Conservation (phyloP, 1,140 invertebrate genomes). For the Bilobella aurantiaca region DNA sequence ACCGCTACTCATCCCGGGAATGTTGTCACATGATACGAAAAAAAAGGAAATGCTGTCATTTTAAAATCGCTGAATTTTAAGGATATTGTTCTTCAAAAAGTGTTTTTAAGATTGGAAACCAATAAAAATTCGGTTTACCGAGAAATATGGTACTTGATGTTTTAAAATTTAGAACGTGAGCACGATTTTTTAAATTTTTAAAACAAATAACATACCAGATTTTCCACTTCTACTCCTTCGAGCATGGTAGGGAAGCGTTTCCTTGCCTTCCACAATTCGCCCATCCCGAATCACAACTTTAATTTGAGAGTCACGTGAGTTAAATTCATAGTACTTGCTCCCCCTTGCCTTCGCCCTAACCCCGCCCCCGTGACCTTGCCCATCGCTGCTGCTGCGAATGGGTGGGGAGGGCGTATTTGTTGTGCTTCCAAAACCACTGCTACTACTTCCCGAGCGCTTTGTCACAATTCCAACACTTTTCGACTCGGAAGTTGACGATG, state of each 20-base stretch:
- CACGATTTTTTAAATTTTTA: not conserved
- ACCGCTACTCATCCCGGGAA: too few species aligned
- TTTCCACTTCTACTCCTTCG: not conserved
- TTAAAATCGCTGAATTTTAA: too few species aligned
- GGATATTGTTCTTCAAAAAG: too few species aligned
- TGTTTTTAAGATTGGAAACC: not conserved
- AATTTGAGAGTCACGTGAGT: slow-evolving; percentile 24
- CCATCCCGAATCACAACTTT: slow-evolving; percentile 34
- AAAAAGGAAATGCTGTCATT: too few species aligned
- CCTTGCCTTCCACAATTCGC: slow-evolving; percentile 30
- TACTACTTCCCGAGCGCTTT: not conserved
- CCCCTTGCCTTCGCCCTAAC: not conserved
- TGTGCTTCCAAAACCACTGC: not conserved
- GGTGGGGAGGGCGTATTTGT: slow-evolving; percentile 4
- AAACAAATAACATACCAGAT: too few species aligned
- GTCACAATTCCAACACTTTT: too few species aligned
- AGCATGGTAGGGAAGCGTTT: slow-evolving; percentile 22
- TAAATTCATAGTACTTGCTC: slow-evolving; percentile 33
- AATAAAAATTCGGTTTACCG: too few species aligned
- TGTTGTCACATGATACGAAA: too few species aligned
- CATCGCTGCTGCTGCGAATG: not conserved
- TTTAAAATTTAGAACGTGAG: not conserved
- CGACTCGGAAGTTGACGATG: too few species aligned
- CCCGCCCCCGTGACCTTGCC: not conserved
- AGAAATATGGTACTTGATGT: too few species aligned